Conservation (phyloP, 2,113 vertebrate species). For the Strigops habroptila region DNA sequence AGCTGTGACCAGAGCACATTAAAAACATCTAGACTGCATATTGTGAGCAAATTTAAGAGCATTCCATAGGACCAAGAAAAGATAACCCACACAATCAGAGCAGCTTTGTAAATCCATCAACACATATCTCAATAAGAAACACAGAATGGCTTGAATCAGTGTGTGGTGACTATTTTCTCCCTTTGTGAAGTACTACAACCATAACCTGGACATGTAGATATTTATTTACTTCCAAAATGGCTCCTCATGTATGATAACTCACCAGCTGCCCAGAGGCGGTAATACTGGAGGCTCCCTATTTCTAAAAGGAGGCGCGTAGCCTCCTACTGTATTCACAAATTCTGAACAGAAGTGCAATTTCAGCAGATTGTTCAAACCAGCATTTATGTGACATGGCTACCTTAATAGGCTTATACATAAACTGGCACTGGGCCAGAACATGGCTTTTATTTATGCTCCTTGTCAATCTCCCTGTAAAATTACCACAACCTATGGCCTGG, state of each 20-base stretch:
- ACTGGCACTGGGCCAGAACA: neutral
- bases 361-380: neutral
- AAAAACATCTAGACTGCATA: neutral
- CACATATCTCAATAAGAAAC: neutral
- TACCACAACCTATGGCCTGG: neutral
- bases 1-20: neutral
- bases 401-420: neutral
- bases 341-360: neutral
- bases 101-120: neutral
- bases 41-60: neutral
- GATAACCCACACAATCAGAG: fast-evolving
- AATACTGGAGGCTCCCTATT: neutral
- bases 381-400: neutral
- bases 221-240: neutral
- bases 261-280: neutral
- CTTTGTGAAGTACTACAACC: neutral
- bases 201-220: neutral
- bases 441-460: neutral
- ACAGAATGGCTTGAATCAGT: neutral
- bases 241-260: neutral
- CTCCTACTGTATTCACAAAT: neutral
- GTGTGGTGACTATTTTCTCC: neutral
- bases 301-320: neutral
- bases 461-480: neutral
- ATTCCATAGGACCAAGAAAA: neutral